Base-by-base conservation (phyloP, 2,113 vertebrate species). In the Psilopsiagon aymara region DNA sequence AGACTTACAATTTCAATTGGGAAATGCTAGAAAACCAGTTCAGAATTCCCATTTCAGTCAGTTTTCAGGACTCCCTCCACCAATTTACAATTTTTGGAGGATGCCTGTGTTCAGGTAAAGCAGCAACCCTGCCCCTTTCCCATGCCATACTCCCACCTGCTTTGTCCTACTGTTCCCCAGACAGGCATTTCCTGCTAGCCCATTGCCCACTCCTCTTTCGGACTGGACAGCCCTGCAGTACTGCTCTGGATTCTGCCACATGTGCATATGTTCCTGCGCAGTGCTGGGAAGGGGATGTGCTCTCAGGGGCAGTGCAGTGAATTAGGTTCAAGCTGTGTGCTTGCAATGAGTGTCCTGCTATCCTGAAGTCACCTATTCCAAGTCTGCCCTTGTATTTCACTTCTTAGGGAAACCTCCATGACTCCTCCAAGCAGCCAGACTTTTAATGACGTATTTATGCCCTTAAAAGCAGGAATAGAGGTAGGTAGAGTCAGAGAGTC, bases 181-280 rank as follows among this genome's bases (percentile, higher is more conserved):
- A 76, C n/a, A 59, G 78, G 59, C n/a, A 37, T 87, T 92, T 81
- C 84, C 75, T 75, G 35, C 33, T 37, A 11, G 16, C 49, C 37
- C 0, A 2, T 1, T 2, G 9, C 60, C 53, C 44, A 64, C 83
- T 55, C 39, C 85, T 60, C 79, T 49, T n/a, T 14, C 31, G 27
- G 69, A 3, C 43, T 25, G 60, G 51, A 8, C 0, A 1, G 52
- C 28, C 37, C 46, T 20, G 33, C 33, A 9, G 46, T 29, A 9
- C 79, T 41, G 39, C 53, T 52, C 23, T 28, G 46, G 33, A 11
- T 35, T 44, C 55, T 53, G 60, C 44, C 0, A 0, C 9, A 1
- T 0, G 2, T 16, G 24, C 5, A 0, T 25, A 3, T 6, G 28
- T 16, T 60, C 19, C 68, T 33, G 31, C 0, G 0, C 57, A 2